Evolutionary conservation across 2,113 vertebrate species (phyloP).

Genomic region (Nanger granti): DNA sequence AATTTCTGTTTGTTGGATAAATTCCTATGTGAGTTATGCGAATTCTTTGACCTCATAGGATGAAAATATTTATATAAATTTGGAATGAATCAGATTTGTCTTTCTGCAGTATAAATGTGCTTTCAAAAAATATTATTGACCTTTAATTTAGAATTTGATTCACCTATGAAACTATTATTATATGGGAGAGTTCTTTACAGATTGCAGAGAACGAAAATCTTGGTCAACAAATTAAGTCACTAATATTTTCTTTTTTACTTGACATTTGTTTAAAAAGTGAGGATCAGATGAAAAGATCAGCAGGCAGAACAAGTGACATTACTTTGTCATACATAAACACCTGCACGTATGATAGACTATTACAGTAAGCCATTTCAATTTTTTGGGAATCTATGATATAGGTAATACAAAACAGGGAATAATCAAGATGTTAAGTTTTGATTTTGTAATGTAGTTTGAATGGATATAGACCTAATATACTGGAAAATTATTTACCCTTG

Average conservation of each 20-base stretch:
- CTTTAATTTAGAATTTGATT: background rate
- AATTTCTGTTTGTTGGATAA: background rate
- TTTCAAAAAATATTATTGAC: background rate
- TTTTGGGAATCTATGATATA: background rate
- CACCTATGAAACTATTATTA: background rate
- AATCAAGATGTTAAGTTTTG: slow-evolving; percentile 1
- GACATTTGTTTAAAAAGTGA: background rate
- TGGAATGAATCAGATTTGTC: background rate
- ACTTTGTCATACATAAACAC: background rate
- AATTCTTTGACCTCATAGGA: background rate
- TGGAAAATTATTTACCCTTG: background rate
- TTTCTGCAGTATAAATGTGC: background rate
- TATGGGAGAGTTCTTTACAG: background rate
- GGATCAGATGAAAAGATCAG: background rate
- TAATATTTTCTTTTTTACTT: background rate
- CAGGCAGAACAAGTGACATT: background rate
- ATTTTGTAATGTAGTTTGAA: background rate
- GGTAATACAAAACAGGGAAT: background rate
- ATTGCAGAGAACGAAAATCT: background rate
- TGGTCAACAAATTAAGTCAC: background rate
- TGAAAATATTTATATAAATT: background rate
- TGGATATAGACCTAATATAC: background rate
- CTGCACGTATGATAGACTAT: background rate
- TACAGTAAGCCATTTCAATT: background rate
- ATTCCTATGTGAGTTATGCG: background rate